These are phyloP conservation scores for Zosterops pallidus DNA, from an alignment of 2,113 vertebrate species.

Conservation along the genomic window DNA sequence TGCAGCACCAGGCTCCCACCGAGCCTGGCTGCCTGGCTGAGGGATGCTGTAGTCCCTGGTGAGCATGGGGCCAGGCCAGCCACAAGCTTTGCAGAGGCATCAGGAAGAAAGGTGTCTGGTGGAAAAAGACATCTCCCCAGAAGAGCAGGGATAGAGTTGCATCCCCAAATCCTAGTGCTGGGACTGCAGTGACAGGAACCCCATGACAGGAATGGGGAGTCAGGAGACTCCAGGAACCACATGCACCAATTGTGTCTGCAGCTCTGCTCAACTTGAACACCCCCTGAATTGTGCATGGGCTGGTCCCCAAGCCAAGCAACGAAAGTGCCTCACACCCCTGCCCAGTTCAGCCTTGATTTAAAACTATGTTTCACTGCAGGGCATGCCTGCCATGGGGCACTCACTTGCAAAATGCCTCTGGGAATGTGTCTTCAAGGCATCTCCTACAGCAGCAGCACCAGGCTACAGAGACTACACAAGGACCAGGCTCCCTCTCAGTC, in stretches of 20 bases:
- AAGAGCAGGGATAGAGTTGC: not conserved
- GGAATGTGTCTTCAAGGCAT: not conserved
- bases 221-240: not conserved
- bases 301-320: not conserved
- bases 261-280: not conserved
- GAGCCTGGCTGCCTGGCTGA: not conserved
- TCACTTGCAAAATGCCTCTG: fast-evolving
- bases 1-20: fast-evolving
- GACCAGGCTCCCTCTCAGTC: not conserved
- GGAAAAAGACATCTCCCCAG: not conserved
- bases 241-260: fast-evolving
- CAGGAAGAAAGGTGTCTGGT: not conserved
- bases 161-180: not conserved
- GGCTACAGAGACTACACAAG: not conserved
- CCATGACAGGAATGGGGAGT: not conserved
- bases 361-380: not conserved
- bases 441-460: not conserved
- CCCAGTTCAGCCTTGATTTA: not conserved
- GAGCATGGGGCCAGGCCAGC: not conserved
- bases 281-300: not conserved
- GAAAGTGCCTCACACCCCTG: not conserved
- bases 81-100: not conserved
- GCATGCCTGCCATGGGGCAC: fast-evolving
- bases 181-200: not conserved
- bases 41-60: not conserved